Evolutionary conservation across 1,140 invertebrate species (phyloP), one percentile per base, ranked within the genome.

Genomic region (Macrotrachela quadricornifera): DNA sequence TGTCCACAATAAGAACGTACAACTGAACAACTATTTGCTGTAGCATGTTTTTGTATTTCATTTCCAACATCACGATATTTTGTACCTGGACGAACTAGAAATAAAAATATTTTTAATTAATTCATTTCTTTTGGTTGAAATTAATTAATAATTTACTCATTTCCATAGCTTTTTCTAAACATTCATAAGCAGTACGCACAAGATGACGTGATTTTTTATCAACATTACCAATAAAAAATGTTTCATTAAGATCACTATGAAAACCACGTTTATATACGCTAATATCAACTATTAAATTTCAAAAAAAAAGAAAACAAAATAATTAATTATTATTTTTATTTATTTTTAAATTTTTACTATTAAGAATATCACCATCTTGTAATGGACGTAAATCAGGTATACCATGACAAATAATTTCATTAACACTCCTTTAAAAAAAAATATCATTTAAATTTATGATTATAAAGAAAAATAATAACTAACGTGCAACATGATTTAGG

Each of bases 401-500:
- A 38, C 92, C 91, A 70, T 96, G 91, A 65, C 91, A 97, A 62
- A 96, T 96, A 16, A 87, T 88, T 76, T 99, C 92, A 74, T 99
- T 99, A 1, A 97, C 83, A 13, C 87, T 92, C 46, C 71, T 73
- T 41, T 37, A 52, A 15, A 58, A 59, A 58, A 51, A 36, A 51
- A 43, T n/a, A n/a, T n/a, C n/a, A n/a, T 30, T 50, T 40, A 46
- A 14, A 0, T 38, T 21, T 37, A 17, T 14, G 36, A 38, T 13
- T 46, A 30, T 30, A 30, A 8, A 30, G 21, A 30, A 30, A 30
- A 30, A 8, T 30, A 30, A 4, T 30, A 30, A 30, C 21, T 54
- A 59, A 67, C 62, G 92, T 97, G 71, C 92, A 97, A 70, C 91
- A 96, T 39, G 88, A 94, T 58, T 88, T 88, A 11, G 94, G 94